Evolutionary conservation across 2,888 invertebrate genomes (phyloP).

Genomic region (Cerastis leucographa): DNA sequence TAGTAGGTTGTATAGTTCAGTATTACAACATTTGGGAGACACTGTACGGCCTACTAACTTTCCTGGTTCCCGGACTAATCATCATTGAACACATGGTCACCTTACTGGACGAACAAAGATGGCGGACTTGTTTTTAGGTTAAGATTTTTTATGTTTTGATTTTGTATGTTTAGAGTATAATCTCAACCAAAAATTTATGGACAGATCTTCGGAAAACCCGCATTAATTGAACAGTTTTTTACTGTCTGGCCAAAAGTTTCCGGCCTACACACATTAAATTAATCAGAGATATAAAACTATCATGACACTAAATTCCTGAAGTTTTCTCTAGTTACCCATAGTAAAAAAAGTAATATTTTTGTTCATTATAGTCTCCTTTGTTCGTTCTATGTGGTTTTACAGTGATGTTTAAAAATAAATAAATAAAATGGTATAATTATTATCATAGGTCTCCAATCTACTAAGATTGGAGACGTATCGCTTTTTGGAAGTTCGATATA

Average conservation of each 20-base stretch:
- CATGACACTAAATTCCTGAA: too few species aligned
- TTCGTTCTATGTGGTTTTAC: background rate
- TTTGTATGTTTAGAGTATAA: background rate
- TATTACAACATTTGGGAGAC: conserved; percentile 96
- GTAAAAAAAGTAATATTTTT: too few species aligned
- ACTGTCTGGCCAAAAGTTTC: too few species aligned
- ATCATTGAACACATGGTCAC: conserved; percentile 22
- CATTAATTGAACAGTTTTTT: background rate
- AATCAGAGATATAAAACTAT: too few species aligned
- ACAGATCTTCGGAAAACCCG: background rate
- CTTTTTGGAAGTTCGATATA: background rate
- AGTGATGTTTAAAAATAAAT: too few species aligned
- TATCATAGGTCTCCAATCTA: too few species aligned
- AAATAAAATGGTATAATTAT: background rate
- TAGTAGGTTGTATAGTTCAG: conserved; percentile 99
- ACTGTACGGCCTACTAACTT: conserved; percentile 99
- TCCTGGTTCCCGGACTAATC: conserved; percentile 91
- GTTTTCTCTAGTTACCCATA: too few species aligned
- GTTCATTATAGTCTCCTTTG: too few species aligned
- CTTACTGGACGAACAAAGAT: background rate
- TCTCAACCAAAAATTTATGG: background rate
- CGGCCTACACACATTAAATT: too few species aligned
- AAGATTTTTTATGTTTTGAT: background rate
- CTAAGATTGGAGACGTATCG: background rate
- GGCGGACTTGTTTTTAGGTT: background rate